A percentile compares a stretch with the other conserved stretches of the same genome.
Conservation (phyloP, 2,888 invertebrate species). For the Perizoma affinitatum region DNA sequence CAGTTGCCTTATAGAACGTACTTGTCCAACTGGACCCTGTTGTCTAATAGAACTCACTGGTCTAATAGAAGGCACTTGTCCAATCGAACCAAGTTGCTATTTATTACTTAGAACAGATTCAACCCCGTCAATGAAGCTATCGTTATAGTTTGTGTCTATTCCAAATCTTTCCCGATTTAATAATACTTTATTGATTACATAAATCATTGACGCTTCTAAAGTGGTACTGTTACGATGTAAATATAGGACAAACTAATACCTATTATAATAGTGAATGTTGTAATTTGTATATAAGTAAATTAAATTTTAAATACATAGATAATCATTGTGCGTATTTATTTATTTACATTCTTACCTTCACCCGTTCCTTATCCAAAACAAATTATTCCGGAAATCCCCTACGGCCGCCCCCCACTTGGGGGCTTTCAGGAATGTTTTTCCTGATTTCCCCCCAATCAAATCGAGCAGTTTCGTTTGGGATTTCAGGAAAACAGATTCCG, state of each 20-base stretch:
- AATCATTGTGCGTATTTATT: slow-evolving; percentile 70
- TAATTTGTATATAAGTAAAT: slow-evolving; percentile 85
- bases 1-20: too few species aligned
- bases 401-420: too few species aligned
- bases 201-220: slow-evolving; percentile 82
- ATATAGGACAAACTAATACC: slow-evolving; percentile 82
- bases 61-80: not conserved
- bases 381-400: too few species aligned
- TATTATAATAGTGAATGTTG: slow-evolving; percentile 84
- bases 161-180: slow-evolving; percentile 76
- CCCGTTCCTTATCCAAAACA: not conserved
- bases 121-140: slow-evolving; percentile 57
- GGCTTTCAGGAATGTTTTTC: too few species aligned
- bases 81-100: not conserved
- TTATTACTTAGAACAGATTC: not conserved
- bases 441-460: too few species aligned
- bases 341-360: slow-evolving; percentile 38
- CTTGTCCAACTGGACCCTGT: not conserved
- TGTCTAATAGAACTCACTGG: not conserved
- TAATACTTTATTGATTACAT: slow-evolving; percentile 69
- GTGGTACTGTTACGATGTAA: slow-evolving; percentile 81
- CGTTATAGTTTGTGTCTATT: slow-evolving; percentile 67
- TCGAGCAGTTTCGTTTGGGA: too few species aligned
- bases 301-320: slow-evolving; percentile 85
- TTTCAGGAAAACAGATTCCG: too few species aligned